These are phyloP conservation scores for Osmerus eperlanus DNA, from an alignment of 2,113 vertebrate genomes.

Conservation along the genomic window DNA sequence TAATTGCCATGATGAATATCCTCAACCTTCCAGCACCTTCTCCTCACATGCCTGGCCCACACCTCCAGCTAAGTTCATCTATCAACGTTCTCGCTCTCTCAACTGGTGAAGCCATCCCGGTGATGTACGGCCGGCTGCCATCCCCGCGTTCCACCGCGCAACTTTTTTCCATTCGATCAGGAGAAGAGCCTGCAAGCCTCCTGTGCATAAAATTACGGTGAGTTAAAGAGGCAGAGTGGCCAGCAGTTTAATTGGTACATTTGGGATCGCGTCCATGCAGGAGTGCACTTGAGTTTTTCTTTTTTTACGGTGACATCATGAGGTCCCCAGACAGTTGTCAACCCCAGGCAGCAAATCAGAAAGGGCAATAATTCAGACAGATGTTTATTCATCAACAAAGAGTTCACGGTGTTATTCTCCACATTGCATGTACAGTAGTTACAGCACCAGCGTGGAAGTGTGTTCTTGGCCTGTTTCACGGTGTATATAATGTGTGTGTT, in stretches of 20 bases:
- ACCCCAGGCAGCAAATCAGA: neutral
- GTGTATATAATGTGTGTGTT: no score
- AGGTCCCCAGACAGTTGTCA: neutral
- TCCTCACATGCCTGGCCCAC: slow-evolving; percentile 70
- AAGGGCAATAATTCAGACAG: slow-evolving; percentile 3
- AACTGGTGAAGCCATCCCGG: slow-evolving; percentile 88
- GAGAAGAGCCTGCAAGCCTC: slow-evolving; percentile 85
- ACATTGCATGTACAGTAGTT: no score
- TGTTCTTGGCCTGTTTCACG: no score
- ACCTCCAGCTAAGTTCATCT: slow-evolving; percentile 85
- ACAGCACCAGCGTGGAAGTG: no score
- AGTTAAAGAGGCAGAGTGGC: slow-evolving; percentile 76
- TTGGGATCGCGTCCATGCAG: slow-evolving; percentile 75
- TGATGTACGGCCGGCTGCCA: slow-evolving; percentile 88
- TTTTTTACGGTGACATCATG: slow-evolving; percentile 1
- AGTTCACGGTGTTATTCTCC: neutral
- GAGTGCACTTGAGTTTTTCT: slow-evolving; percentile 54
- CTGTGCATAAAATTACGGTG: slow-evolving; percentile 84
- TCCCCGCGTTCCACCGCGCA: slow-evolving; percentile 80
- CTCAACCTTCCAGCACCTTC: slow-evolving; percentile 87
- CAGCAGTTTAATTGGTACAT: slow-evolving; percentile 82
- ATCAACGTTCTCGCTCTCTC: slow-evolving; percentile 80
- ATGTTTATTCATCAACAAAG: slow-evolving; percentile 15
- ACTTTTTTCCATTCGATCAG: slow-evolving; percentile 87
- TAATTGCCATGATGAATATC: slow-evolving; percentile 98